Conservation (phyloP, 2,888 invertebrate species). For the Phymatocera aterrima region DNA sequence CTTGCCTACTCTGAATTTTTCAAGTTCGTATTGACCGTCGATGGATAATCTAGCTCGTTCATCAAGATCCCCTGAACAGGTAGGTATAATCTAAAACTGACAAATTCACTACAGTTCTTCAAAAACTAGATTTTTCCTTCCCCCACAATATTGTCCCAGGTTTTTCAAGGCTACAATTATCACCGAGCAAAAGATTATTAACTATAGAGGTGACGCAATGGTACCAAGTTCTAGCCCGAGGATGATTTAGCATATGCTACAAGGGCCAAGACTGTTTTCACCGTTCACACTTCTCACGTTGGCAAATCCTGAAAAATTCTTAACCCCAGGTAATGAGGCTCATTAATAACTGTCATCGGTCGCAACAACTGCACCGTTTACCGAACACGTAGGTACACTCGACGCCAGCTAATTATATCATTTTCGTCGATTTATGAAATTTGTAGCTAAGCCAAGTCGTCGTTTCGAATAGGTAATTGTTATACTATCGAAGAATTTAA, state of each 20-base stretch:
- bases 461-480: too few relatives aligned
- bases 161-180: too few relatives aligned
- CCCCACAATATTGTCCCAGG: too few relatives aligned
- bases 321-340: conserved; percentile 35
- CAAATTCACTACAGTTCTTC: background rate
- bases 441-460: background rate
- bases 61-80: background rate
- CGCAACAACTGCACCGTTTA: conserved; percentile 7
- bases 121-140: background rate
- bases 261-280: conserved; percentile 7
- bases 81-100: background rate
- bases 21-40: background rate
- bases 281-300: too few relatives aligned
- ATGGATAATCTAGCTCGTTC: background rate
- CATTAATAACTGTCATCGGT: conserved; percentile 21
- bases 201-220: background rate
- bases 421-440: background rate
- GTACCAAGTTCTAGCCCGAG: conserved; percentile 13
- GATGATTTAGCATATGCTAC: background rate
- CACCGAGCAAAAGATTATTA: too few relatives aligned
- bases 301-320: conserved; percentile 26
- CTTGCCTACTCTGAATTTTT: background rate
- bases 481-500: too few relatives aligned
- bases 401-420: conserved; percentile 16
- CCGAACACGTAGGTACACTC: background rate